Conservation (phyloP, 2,113 vertebrate genomes). For the Hippocampus barbouri region DNA sequence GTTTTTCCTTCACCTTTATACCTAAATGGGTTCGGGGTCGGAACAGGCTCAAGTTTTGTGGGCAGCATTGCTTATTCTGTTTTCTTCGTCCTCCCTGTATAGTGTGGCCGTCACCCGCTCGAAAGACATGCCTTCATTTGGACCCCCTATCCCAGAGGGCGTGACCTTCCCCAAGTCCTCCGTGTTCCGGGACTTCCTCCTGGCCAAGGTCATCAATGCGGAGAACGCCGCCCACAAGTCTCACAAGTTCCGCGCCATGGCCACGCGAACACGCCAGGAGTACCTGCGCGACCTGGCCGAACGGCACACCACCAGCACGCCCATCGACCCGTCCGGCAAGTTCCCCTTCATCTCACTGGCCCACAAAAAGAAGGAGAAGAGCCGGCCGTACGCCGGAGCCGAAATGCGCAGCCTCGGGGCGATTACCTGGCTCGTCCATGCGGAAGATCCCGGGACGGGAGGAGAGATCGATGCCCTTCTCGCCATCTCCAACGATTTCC, state of each 20-base stretch:
- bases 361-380: constrained; percentile 96
- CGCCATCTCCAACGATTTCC: constrained; percentile 89
- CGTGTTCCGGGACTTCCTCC: constrained; percentile 97
- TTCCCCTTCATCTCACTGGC: constrained; percentile 97
- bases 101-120: constrained; percentile 96
- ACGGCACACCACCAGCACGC: constrained; percentile 95
- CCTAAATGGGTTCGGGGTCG: background rate
- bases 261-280: constrained; percentile 93
- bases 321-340: constrained; percentile 95
- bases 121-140: constrained; percentile 94
- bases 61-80: background rate
- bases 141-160: constrained; percentile 92
- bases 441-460: constrained; percentile 87
- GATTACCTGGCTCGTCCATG: constrained; percentile 84
- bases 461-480: constrained; percentile 89
- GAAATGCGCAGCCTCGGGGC: constrained; percentile 89
- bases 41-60: background rate
- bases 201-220: constrained; percentile 96
- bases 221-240: constrained; percentile 98
- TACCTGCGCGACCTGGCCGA: constrained; percentile 96
- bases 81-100: constrained; percentile 23
- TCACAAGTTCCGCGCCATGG: constrained; percentile 96
- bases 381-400: constrained; percentile 82
- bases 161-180: constrained; percentile 96
- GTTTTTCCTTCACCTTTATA: background rate